phyloP scores from a whole-genome alignment of 1,140 invertebrate genomes.

The Heliconius hewitsoni region DNA sequence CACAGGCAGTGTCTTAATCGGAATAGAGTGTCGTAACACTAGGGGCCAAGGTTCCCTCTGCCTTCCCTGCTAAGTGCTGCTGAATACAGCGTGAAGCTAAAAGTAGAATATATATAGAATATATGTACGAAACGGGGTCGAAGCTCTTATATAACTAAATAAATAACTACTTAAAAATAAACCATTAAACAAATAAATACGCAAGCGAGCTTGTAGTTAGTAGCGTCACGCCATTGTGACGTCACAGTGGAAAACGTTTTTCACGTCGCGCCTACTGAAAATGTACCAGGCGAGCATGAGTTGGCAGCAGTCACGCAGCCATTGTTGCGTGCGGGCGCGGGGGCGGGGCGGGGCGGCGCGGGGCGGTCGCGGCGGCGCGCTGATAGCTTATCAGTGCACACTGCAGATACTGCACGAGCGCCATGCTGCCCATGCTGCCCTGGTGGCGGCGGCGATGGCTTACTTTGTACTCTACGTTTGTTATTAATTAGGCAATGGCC shows the following conservation, averaged over 20 bases:
- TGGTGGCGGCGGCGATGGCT: neutral
- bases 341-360: conserved; percentile 31
- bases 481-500: neutral
- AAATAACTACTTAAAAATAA: neutral
- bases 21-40: too few relatives aligned
- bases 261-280: conserved; percentile 57
- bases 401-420: neutral
- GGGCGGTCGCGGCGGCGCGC: conserved; percentile 35
- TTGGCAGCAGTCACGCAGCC: conserved; percentile 41
- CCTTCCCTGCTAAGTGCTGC: too few relatives aligned
- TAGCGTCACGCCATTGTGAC: conserved; percentile 33
- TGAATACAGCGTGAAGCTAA: too few relatives aligned
- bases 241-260: conserved; percentile 58
- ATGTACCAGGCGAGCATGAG: conserved; percentile 67
- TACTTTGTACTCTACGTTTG: neutral
- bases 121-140: too few relatives aligned
- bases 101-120: too few relatives aligned
- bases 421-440: neutral
- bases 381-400: conserved; percentile 39
- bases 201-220: neutral
- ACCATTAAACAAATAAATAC: neutral
- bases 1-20: too few relatives aligned
- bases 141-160: neutral
- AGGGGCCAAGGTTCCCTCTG: too few relatives aligned
- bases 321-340: conserved; percentile 49